phyloP scores from a whole-genome alignment of 2,113 vertebrate genomes.

The Lophura nycthemera region DNA sequence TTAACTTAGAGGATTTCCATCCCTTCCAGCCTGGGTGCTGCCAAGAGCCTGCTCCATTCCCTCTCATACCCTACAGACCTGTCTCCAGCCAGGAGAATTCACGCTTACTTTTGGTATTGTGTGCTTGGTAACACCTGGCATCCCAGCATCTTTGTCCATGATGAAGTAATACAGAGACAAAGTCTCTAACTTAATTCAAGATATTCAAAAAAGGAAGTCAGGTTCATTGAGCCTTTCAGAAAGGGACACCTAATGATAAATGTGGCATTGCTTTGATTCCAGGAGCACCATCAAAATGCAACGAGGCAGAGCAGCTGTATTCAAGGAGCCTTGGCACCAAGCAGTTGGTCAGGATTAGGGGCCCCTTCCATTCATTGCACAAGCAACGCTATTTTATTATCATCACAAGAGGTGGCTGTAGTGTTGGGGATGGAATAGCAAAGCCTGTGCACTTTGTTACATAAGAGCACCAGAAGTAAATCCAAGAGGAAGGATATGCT shows the following conservation, averaged over 20 bases:
- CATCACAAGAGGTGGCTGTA: background rate
- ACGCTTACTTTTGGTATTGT: background rate
- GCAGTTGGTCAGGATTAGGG: background rate
- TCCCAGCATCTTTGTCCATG: background rate
- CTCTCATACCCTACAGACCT: background rate
- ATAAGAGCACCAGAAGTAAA: background rate
- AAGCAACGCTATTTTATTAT: background rate
- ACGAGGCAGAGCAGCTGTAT: background rate
- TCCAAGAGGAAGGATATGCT: slow-evolving; percentile 5
- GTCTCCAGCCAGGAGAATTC: background rate
- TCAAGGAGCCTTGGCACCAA: background rate
- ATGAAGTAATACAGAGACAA: background rate
- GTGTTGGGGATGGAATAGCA: background rate
- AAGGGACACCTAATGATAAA: background rate
- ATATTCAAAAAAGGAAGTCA: background rate
- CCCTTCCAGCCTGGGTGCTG: background rate
- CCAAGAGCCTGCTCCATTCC: background rate
- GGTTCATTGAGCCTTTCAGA: background rate
- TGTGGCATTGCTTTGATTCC: background rate
- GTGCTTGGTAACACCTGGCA: background rate
- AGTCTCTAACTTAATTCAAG: background rate
- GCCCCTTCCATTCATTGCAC: background rate
- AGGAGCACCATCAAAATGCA: background rate
- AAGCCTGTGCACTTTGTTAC: background rate
- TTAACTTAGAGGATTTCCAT: background rate